Evolutionary conservation across 2,797 vertebrate species (phyloP).

Genomic region (Chelon labrosus): DNA sequence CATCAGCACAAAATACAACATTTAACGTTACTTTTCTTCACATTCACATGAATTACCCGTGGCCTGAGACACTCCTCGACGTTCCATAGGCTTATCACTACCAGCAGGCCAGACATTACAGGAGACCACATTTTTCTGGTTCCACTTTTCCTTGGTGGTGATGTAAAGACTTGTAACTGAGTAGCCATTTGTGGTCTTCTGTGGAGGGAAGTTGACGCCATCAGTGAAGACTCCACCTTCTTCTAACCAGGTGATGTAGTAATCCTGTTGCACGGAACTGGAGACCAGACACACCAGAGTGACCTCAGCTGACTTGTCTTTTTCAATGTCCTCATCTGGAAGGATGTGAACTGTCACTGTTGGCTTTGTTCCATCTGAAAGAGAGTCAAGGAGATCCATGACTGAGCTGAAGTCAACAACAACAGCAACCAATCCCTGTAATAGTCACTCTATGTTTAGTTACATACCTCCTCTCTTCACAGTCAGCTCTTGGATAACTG

Average conservation of each 20-base stretch:
- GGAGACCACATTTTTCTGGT: fast-evolving
- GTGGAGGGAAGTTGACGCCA: neutral
- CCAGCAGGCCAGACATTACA: constrained; percentile 6
- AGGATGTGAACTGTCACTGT: constrained; percentile 7
- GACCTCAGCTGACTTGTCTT: neutral
- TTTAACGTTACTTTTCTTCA: neutral
- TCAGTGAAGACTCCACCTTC: fast-evolving
- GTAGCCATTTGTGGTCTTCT: neutral
- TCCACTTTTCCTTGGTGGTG: constrained; percentile 10
- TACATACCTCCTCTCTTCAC: neutral
- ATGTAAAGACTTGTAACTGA: constrained; percentile 34
- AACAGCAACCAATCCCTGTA: too few species aligned
- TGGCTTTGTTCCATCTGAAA: constrained; percentile 2
- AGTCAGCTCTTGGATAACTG: too few species aligned
- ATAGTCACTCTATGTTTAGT: neutral
- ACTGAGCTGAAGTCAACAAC: too few species aligned
- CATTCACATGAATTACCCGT: neutral
- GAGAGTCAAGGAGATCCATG: too few species aligned
- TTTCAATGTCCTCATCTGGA: neutral
- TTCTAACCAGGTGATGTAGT: constrained; percentile 41
- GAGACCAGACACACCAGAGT: constrained; percentile 56
- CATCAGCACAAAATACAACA: constrained; percentile 9
- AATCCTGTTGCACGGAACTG: neutral
- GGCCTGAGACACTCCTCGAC: neutral
- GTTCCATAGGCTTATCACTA: fast-evolving